These are phyloP conservation scores for Etheostoma cragini DNA, from an alignment of 2,113 vertebrate genomes.

Conservation along the genomic window DNA sequence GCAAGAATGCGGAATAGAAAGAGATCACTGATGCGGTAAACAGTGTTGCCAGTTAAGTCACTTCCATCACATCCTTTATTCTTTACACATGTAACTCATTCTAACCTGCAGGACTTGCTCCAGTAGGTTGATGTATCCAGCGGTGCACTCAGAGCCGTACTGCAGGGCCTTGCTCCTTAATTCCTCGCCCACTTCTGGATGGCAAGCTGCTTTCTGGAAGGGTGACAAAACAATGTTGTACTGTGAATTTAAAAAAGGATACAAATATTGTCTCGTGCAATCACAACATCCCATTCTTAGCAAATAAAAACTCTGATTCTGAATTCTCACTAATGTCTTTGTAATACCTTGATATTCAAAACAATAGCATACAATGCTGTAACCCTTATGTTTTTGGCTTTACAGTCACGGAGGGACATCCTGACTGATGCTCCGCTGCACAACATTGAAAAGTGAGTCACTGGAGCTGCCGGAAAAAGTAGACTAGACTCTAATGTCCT, in stretches of 20 bases:
- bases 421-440: slow-evolving; percentile 36
- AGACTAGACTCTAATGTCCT: slow-evolving; percentile 39
- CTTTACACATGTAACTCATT: slow-evolving; percentile 7
- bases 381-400: slow-evolving; percentile 6
- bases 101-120: slow-evolving; percentile 95
- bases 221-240: slow-evolving; percentile 26
- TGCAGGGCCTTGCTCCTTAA: slow-evolving; percentile 88
- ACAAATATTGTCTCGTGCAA: neutral
- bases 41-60: neutral
- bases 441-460: slow-evolving; percentile 70
- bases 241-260: neutral
- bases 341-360: slow-evolving; percentile 13
- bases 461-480: slow-evolving; percentile 44
- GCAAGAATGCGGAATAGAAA: no score
- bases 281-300: neutral
- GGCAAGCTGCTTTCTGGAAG: slow-evolving; percentile 92
- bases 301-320: neutral
- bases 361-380: neutral
- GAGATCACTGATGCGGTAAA: no score
- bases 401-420: slow-evolving; percentile 45
- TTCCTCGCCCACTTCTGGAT: slow-evolving; percentile 91
- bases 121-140: slow-evolving; percentile 92
- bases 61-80: slow-evolving; percentile 25
- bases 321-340: neutral
- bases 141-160: slow-evolving; percentile 92